These are phyloP conservation scores for Camptogramma bilineatum DNA, from an alignment of 2,888 invertebrate species.

Conservation along the genomic window DNA sequence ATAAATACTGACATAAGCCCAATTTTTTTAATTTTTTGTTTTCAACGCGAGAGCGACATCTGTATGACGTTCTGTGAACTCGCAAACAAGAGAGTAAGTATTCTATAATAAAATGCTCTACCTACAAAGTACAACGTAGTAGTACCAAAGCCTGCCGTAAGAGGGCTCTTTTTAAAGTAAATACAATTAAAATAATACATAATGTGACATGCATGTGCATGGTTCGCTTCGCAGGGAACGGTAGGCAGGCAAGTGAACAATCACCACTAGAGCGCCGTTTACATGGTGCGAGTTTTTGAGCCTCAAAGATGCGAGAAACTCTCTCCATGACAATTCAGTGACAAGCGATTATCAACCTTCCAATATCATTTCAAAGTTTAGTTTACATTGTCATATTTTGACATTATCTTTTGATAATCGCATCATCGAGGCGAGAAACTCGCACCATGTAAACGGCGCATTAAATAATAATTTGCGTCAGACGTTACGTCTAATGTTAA, in stretches of 20 bases:
- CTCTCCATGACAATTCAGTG: no score
- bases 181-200: neutral
- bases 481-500: neutral
- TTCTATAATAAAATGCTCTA: constrained; percentile 1
- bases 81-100: constrained; percentile 6
- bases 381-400: no score
- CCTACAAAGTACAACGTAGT: constrained; percentile 5
- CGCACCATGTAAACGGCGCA: no score
- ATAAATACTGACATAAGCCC: no score
- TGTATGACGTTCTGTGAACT: constrained; percentile 17
- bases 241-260: neutral
- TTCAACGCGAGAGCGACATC: constrained; percentile 21
- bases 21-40: no score
- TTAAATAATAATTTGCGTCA: constrained; percentile 11
- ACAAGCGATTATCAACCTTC: no score
- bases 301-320: no score
- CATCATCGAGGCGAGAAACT: no score
- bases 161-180: constrained; percentile 23
- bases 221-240: neutral
- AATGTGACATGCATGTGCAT: no score
- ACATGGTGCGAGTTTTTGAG: no score
- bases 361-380: no score
- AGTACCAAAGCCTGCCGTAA: constrained; percentile 19
- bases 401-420: no score
- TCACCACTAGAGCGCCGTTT: neutral